Base-by-base conservation (phyloP, 2,888 invertebrate species). In the Conomelus anceps region DNA sequence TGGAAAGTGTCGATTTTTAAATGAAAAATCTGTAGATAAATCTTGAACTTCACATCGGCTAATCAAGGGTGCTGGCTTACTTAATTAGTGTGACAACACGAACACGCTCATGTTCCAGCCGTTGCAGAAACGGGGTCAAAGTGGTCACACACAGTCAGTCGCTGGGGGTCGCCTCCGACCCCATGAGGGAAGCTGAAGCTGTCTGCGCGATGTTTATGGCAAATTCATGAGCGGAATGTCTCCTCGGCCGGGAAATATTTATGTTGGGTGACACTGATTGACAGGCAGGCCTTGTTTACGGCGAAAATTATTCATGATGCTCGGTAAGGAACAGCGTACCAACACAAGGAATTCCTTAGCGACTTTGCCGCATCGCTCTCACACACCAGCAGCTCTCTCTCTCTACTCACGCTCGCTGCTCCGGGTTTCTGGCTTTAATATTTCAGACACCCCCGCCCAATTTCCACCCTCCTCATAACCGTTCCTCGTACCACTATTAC, bases 211-310 rank as follows among this genome's bases (percentile, higher is more conserved):
- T 86, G 86, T 26, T 86, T 86, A 86, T 86, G 86, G 86, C 26
- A 7, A 86, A 86, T 86, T 86, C 86, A 86, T 86, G 86, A 86
- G 86, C 86, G 86, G 26, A 24, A 86, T 86, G 86, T 86, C 86
- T 26, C 86, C 26, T 86, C 24, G 26, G 86, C 29, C 20, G n/a
- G 86, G 86, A 86, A 86, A 86, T 86, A 86, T 86, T 86, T 86
- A 86, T 86, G 86, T 22, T 20, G 29, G 22, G 23, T 24, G 86
- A 86, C 29, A 23, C 22, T 86, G 86, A 86, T 86, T 86, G 86
- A 86, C 86, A 86, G 86, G 63, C 29, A 86, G 22, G 86, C 86
- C 86, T 86, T 86, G 86, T 86, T 86, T 86, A 86, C 86, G 23
- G 22, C 23, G 24, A 24, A 86, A 86, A 86, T 86, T 86, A 86